These are phyloP conservation scores for Anthophora plumipes DNA, from an alignment of 2,888 invertebrate species.

Conservation along the genomic window DNA sequence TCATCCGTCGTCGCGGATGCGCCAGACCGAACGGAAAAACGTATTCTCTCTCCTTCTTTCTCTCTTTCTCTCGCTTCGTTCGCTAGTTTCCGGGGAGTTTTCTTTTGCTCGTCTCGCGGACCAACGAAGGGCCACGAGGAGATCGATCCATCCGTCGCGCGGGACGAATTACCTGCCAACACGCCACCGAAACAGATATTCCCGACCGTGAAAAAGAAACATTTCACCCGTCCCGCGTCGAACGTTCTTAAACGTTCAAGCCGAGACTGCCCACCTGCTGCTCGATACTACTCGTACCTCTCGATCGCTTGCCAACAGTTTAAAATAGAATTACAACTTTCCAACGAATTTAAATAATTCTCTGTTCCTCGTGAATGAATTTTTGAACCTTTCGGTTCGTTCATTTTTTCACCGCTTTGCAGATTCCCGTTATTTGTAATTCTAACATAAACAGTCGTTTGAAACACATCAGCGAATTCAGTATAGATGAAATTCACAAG, in stretches of 20 bases:
- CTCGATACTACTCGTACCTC: conserved; percentile 33
- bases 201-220: conserved; percentile 53
- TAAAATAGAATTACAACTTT: background rate
- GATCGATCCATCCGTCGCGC: conserved; percentile 77
- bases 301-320: conserved; percentile 6
- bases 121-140: conserved; percentile 39
- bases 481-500: no score
- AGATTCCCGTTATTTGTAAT: no score
- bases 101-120: conserved; percentile 26
- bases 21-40: conserved; percentile 65
- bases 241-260: conserved; percentile 38
- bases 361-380: background rate
- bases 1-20: conserved; percentile 75
- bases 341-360: background rate
- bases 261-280: conserved; percentile 45
- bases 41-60: conserved; percentile 61
- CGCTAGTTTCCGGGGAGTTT: background rate
- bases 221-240: conserved; percentile 28
- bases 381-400: no score
- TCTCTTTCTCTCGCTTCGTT: conserved; percentile 46
- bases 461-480: no score
- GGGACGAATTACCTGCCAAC: conserved; percentile 76
- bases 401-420: no score
- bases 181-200: conserved; percentile 69
- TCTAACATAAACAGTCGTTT: no score